phyloP scores from a whole-genome alignment of 2,797 vertebrate species.

The Myotis myotis region DNA sequence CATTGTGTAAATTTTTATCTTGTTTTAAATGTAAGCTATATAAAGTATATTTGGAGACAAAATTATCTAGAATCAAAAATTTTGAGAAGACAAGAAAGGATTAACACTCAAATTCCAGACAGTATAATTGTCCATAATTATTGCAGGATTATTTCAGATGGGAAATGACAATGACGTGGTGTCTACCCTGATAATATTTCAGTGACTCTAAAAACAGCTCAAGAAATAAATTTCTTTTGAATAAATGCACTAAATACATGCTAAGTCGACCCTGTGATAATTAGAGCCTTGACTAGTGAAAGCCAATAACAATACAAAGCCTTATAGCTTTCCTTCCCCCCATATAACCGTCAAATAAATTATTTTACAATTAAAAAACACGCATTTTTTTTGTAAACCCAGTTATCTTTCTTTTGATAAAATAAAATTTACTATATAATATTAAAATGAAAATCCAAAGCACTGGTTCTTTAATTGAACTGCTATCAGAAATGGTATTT shows the following conservation, averaged over 20 bases:
- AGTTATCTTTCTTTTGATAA: background rate
- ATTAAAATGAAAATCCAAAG: constrained; percentile 12
- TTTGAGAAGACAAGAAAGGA: background rate
- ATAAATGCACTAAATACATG: background rate
- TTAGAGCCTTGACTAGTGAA: background rate
- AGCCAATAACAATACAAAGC: background rate
- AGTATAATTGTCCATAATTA: background rate
- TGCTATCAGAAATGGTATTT: background rate
- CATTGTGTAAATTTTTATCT: background rate
- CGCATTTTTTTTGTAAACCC: background rate
- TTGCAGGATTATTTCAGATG: background rate
- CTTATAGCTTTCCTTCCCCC: background rate
- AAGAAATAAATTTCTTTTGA: background rate
- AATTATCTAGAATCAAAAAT: background rate
- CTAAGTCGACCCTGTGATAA: background rate
- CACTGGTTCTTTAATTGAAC: background rate
- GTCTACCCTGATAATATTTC: background rate
- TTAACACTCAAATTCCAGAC: background rate
- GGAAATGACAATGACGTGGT: background rate
- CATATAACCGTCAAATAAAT: background rate
- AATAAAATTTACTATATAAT: background rate
- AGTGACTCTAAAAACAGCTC: background rate
- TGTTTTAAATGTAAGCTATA: background rate
- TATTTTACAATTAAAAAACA: background rate
- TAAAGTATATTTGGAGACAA: background rate